Evolutionary conservation across 2,113 vertebrate genomes (phyloP).

Genomic region (Chloroceryle aenea): DNA sequence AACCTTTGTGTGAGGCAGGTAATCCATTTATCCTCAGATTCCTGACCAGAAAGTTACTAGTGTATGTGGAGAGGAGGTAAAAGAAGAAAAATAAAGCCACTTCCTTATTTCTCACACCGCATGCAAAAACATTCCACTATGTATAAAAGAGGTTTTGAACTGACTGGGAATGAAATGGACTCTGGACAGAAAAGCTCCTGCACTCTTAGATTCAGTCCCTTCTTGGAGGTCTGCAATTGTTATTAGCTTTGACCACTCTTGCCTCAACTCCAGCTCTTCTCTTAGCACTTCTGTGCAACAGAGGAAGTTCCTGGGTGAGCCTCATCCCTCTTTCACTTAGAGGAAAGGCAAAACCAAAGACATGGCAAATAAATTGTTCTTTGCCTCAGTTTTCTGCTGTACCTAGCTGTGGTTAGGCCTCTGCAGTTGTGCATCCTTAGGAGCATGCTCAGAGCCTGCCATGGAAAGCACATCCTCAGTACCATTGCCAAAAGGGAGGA

Average conservation of each 20-base stretch:
- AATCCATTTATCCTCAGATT: slow-evolving; percentile 47
- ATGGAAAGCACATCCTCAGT: background rate
- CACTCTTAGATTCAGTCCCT: background rate
- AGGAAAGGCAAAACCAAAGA: background rate
- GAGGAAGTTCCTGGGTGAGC: background rate
- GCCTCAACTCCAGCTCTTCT: background rate
- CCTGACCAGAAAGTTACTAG: slow-evolving; percentile 14
- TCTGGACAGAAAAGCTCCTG: background rate
- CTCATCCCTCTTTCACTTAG: background rate
- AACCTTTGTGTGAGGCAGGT: slow-evolving; percentile 26
- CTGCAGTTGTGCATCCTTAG: background rate
- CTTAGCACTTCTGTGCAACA: background rate
- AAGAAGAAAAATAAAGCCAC: slow-evolving; percentile 20
- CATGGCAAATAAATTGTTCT: background rate
- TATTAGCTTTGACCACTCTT: background rate
- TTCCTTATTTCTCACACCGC: slow-evolving; percentile 2
- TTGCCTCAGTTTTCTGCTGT: background rate
- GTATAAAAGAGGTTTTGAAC: background rate
- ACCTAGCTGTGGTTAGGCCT: background rate
- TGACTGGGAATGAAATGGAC: background rate
- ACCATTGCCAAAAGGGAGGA: background rate
- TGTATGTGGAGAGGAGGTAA: background rate
- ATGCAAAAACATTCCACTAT: background rate
- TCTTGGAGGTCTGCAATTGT: background rate
- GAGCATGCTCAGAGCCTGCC: accelerated